Evolutionary conservation across 2,797 vertebrate genomes (phyloP), one percentile per base, ranked within the genome.

Genomic region (Acropternis orthonyx): DNA sequence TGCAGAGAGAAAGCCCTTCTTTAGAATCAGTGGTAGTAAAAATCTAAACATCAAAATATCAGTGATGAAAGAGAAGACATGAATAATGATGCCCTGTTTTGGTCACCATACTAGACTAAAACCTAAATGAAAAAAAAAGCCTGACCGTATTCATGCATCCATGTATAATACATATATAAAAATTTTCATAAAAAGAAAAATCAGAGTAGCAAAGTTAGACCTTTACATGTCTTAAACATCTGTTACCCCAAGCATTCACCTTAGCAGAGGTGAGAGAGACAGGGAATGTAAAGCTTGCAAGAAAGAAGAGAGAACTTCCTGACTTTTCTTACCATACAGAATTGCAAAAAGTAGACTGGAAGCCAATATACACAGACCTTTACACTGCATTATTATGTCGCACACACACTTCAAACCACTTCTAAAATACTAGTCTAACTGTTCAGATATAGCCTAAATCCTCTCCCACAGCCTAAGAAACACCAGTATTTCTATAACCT

Each of bases 401-500:
- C 43, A 46, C 43, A 68, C 14, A 65, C 36, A 74, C 32, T 68
- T 83, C 54, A 81, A 69, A 62, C 13, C 59, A 34, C 63, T 80
- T 79, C 46, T 36, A 77, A 87, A 93, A 85, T 23, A 51, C 26
- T 28, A 66, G 15, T 36, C 62, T 69, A 78, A 44, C 24, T 93
- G 20, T 14, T 86, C 36, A 30, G 34, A 56, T 74, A 51, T 55
- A 76, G 52, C 36, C 34, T 49, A 88, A 93, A 83, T 18, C 32
- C n/a, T 78, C n/a, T 51, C 77, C 32, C 81, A 68, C 20, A 68
- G 18, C 7, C 44, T 48, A 68, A 88, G 26, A 19, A 76, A 34
- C 24, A 49, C 41, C 34, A 26, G 10, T 59, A 52, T 89, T 92
- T 93, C 86, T 84, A 85, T 36, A 93, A 99, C 99, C 98, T 99